These are phyloP conservation scores for Lordiphosa collinella DNA, from an alignment of 1,140 invertebrate genomes.

Conservation along the genomic window DNA sequence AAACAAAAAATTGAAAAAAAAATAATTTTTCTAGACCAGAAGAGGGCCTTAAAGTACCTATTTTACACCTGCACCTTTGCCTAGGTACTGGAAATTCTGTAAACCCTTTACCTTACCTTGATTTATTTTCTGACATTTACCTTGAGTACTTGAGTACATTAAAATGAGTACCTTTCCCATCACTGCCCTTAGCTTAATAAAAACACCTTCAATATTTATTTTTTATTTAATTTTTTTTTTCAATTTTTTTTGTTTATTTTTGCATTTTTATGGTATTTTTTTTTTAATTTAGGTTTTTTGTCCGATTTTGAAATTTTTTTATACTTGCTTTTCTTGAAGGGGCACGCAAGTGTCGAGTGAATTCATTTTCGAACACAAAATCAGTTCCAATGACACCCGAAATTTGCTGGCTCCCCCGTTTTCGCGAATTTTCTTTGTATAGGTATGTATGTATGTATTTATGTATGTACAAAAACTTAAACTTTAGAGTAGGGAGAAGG, in stretches of 20 bases:
- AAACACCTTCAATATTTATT: constrained; percentile 1
- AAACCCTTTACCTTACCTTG: too few relatives aligned
- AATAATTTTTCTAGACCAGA: too few relatives aligned
- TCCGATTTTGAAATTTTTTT: constrained; percentile 38
- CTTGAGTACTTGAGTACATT: too few relatives aligned
- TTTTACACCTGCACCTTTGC: too few relatives aligned
- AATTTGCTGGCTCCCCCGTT: constrained; percentile 26
- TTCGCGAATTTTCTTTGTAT: constrained; percentile 37
- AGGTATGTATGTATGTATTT: constrained; percentile 28
- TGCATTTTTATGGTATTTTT: constrained; percentile 28
- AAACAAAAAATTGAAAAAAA: too few relatives aligned
- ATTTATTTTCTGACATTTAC: too few relatives aligned
- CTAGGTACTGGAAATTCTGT: too few relatives aligned
- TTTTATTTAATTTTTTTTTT: constrained; percentile 52
- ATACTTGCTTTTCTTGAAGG: constrained; percentile 23
- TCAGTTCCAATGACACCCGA: constrained; percentile 50
- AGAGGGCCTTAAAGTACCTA: too few relatives aligned
- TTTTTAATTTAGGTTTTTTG: constrained; percentile 38
- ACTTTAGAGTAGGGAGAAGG: constrained; percentile 16
- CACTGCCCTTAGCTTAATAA: neutral
- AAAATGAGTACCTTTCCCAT: too few relatives aligned
- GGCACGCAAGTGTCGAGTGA: constrained; percentile 23
- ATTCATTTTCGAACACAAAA: constrained; percentile 46
- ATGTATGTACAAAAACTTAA: constrained; percentile 72
- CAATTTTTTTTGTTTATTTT: constrained; percentile 64